phyloP scores from a whole-genome alignment of 2,888 invertebrate species.

The Athalia cordata region DNA sequence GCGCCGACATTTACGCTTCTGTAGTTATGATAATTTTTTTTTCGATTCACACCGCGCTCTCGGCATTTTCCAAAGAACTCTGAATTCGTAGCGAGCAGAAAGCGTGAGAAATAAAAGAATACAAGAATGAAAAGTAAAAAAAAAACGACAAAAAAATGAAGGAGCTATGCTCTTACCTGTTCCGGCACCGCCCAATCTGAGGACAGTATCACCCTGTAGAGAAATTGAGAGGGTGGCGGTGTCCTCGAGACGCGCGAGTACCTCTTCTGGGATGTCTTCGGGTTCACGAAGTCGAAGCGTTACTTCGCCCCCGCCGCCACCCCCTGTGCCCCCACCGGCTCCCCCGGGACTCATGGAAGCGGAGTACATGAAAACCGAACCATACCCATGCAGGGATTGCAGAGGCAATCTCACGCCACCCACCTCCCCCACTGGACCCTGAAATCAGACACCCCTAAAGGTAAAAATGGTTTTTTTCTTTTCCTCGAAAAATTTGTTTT shows the following conservation, averaged over 20 bases:
- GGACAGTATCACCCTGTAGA: slow-evolving; percentile 70
- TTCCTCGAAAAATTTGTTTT: too few relatives aligned
- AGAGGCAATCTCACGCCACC: slow-evolving; percentile 72
- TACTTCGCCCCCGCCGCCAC: slow-evolving; percentile 70
- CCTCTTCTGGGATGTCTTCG: slow-evolving; percentile 72
- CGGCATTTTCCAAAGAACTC: neutral
- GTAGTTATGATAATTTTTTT: neutral
- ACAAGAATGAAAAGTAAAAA: neutral
- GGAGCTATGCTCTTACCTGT: slow-evolving; percentile 61
- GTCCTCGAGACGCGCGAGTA: slow-evolving; percentile 71
- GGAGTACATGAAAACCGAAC: slow-evolving; percentile 73
- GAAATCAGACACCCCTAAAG: slow-evolving; percentile 49
- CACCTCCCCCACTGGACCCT: slow-evolving; percentile 72
- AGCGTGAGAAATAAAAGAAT: neutral
- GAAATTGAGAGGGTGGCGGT: slow-evolving; percentile 72
- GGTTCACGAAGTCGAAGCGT: slow-evolving; percentile 72
- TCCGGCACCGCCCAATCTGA: slow-evolving; percentile 70
- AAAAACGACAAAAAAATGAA: neutral
- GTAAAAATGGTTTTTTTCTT: too few relatives aligned
- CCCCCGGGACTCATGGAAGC: slow-evolving; percentile 72
- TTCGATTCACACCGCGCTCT: too few relatives aligned
- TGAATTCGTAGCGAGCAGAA: neutral
- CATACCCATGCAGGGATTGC: slow-evolving; percentile 72
- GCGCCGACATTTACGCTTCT: neutral
- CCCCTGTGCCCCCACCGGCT: slow-evolving; percentile 63